Evolutionary conservation across 2,797 vertebrate species (phyloP), one percentile per base, ranked within the genome.

Genomic region (Sitta carolinensis): DNA sequence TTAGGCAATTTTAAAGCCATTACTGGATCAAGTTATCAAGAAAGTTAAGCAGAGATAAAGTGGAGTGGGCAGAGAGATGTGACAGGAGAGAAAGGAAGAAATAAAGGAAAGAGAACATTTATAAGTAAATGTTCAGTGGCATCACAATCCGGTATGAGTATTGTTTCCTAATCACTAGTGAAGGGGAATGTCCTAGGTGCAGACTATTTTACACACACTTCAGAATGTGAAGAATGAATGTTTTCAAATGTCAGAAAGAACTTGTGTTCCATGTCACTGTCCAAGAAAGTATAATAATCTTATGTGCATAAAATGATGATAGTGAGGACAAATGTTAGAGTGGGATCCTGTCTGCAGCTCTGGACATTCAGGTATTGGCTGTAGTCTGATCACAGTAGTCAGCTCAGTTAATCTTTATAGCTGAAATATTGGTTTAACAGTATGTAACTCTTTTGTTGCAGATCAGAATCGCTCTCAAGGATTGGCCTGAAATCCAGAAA

Each of bases 401-500:
- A 68, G 36, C 17, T 59, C 64, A 51, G 66, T 52, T 70, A 2
- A 20, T 67, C 66, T 70, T 42, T 58, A 1, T 64, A 36, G 23
- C 72, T 84, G 73, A 80, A 70, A 38, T 47, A 1, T 17, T 3
- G 2, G 2, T 76, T 8, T 84, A 58, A 61, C 36, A 59, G 7
- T 17, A 2, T 32, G 12, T n/a, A n/a, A 13, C 20, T 86, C 11
- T 13, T 81, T 18, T 14, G 15, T 85, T 96, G 63, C 96, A 99
- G 98, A 98, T 99, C 73, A 97, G 98, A 93, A 90, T 99, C 1
- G 97, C 99, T 0, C 94, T 99, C 94, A 99, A 98, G 95, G 98
- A 99, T 89, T 99, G 99, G 99, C 93, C 97, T 43, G 98, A 99
- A 51, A 93, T 99, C 68, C 95, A 94, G 95, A 98, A 84, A 70